Base-by-base conservation (phyloP, 1,140 invertebrate species). In the Sminthurinus signatus region DNA sequence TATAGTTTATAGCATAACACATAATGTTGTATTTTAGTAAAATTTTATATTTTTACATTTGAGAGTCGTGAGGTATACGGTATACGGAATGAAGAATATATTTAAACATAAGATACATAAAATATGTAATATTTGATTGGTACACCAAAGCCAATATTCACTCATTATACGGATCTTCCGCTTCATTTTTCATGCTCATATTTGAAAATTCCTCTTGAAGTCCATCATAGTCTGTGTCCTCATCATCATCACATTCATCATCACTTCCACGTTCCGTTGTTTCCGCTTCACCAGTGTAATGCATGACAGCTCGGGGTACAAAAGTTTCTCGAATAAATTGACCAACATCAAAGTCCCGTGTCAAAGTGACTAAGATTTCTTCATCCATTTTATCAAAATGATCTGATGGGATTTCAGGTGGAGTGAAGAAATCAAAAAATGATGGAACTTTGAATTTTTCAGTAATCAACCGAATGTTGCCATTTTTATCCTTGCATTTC, bases 371-470 rank as follows among this genome's bases (percentile, higher is more conserved):
- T 31, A 56, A 56, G 32, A 56, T 42, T 4, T 56, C 54, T 39
- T 56, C 54, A 21, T 56, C 32, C 29, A 56, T 56, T 32, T 56
- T 31, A n/a, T 27, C 25, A 28, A 27, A 27, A n/a, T 14, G 50
- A 52, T 52, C 50, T 27, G 50, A 10, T 5, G 50, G 50, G 23
- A 52, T 25, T 74, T 78, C 76, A 58, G 93, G 93, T 42, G 94
- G 93, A 68, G 82, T 85, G 80, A 99, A 99, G 83, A 98, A 99
- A 78, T 98, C 98, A 81, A 99, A 99, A 81, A 99, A 99, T 0
- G 94, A 98, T 76, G 91, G 89, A 60, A 88, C 89, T 72, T 87
- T 88, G 60, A 97, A 89, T 62, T 88, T 90, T 82, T 98, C 97
- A 4, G 90, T 93, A 54, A 98, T 85, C 23, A 90, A 36, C 32